Evolutionary conservation across 1,140 invertebrate genomes (phyloP).

Genomic region (Stegodyphus mimosarum): DNA sequence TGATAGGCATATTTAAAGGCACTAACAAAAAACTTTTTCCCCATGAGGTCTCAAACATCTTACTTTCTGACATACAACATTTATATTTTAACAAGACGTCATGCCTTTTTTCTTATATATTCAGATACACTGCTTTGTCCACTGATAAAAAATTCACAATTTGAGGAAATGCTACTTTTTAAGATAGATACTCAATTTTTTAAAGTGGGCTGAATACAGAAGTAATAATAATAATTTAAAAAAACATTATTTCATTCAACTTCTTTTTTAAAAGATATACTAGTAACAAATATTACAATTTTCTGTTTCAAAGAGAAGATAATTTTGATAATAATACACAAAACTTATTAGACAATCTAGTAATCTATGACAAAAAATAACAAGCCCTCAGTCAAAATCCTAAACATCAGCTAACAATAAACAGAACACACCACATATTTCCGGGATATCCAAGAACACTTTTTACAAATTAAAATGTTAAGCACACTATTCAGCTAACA

Average conservation of each 20-base stretch:
- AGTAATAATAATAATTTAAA: neutral
- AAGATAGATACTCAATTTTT: neutral
- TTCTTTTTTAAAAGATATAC: neutral
- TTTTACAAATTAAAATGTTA: neutral
- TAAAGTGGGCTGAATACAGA: neutral
- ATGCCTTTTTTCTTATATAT: too few relatives aligned
- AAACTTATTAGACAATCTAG: neutral
- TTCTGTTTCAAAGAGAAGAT: neutral
- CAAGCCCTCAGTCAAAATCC: constrained; percentile 20
- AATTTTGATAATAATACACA: neutral
- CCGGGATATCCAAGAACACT: constrained; percentile 12
- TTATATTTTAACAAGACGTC: too few relatives aligned
- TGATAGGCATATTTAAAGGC: too few relatives aligned
- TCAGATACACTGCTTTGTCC: too few relatives aligned
- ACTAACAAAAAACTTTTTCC: too few relatives aligned
- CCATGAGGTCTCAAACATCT: too few relatives aligned
- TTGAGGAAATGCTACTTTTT: neutral
- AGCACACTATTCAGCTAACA: neutral
- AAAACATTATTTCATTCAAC: neutral
- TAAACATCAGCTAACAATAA: constrained; percentile 15
- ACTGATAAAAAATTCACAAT: too few relatives aligned
- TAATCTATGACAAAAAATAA: constrained; percentile 31
- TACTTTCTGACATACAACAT: too few relatives aligned
- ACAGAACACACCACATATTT: constrained; percentile 27
- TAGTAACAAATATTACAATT: neutral